Evolutionary conservation across 2,797 vertebrate species (phyloP), one percentile per base, ranked within the genome.

Genomic region (Cyclura pinguis): DNA sequence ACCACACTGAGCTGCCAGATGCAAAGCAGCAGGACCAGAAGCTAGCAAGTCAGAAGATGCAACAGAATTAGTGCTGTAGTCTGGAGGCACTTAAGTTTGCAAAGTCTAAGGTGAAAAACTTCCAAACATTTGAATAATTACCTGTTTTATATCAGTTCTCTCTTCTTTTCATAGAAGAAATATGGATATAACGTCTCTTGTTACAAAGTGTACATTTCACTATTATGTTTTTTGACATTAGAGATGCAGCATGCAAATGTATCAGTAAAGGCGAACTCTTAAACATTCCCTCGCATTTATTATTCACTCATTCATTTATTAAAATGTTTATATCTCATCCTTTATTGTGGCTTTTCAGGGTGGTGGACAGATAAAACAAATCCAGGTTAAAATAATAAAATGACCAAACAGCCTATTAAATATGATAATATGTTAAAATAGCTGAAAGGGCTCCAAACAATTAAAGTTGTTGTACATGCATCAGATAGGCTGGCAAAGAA

Each of bases 1-100:
- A 59, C 97, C 97, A 52, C 96, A 96, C 88, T 98, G 97, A 1
- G 97, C 97, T 0, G 98, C 97, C 12, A 98, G 93, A 52, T 98
- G 98, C 35, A 98, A 88, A 6, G 97, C 95, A 1, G 97, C 97
- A 73, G 95, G 96, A 47, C 97, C 98, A 97, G 84, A 73, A 94
- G 87, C 72, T 27, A 55, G 84, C 27, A 35, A n/a, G 29, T 0
- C 9, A 91, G n/a, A 77, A 92, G 77, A 38, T 18, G 13, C 85
- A 72, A 89, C 3, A 82, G 42, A 42, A 50, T 85, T 50, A 67
- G 27, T 47, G n/a, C 62, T 12, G 5, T 6, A 27, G 73, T 72
- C 18, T 24, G 20, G 20, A 38, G 38, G 42, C 6, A 35, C 22
- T 6, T 38, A 38, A 6, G 27, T 10, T 2, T 77, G 38, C 52